phyloP scores from a whole-genome alignment of 1,140 invertebrate genomes.

The Cardiocondyla obscurior region DNA sequence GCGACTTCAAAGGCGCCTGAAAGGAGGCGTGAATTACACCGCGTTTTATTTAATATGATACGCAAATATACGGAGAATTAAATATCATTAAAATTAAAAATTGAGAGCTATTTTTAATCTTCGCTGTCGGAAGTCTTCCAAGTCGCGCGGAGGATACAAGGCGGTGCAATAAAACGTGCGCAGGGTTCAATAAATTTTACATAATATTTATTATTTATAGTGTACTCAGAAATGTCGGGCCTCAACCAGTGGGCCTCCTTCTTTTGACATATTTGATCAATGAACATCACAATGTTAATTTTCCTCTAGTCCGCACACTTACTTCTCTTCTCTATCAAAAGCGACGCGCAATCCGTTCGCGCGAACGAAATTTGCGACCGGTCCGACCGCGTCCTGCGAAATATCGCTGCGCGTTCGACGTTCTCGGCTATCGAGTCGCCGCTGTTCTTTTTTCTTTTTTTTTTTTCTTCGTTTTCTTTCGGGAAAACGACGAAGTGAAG shows the following conservation, averaged over 20 bases:
- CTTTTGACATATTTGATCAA: constrained; percentile 79
- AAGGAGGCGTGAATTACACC: no score
- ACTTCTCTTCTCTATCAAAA: constrained; percentile 68
- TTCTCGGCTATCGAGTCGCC: not conserved
- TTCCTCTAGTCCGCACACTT: constrained; percentile 72
- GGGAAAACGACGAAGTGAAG: not conserved
- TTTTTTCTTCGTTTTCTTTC: no score
- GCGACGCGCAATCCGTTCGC: constrained; percentile 67
- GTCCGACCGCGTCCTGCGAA: not conserved
- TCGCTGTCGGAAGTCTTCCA: no score
- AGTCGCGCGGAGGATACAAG: not conserved
- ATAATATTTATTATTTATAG: constrained; percentile 81
- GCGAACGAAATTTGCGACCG: not conserved
- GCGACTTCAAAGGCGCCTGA: no score
- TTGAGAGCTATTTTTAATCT: not conserved
- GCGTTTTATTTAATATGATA: no score
- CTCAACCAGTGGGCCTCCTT: constrained; percentile 80
- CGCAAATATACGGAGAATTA: no score
- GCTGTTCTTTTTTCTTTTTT: no score
- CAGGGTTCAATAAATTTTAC: constrained; percentile 76
- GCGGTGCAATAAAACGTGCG: not conserved
- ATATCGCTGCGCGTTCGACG: not conserved
- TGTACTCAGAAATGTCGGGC: constrained; percentile 79
- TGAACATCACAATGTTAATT: constrained; percentile 80
- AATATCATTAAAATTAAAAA: not conserved